phyloP scores from a whole-genome alignment of 30 jellyfish, hydroid and myxozoan species.

The Cassiopea andromeda region DNA sequence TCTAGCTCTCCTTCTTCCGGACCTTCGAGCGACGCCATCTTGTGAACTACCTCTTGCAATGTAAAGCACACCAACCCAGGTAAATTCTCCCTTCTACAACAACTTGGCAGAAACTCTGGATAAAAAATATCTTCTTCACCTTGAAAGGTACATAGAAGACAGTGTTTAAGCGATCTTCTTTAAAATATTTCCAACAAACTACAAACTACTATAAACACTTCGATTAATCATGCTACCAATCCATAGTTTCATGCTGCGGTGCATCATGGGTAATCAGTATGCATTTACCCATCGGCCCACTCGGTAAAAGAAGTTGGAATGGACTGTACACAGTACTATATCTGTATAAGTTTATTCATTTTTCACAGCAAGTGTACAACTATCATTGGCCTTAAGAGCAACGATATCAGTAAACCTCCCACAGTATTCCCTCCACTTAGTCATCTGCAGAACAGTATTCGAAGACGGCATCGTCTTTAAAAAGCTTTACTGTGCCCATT shows the following conservation, averaged over 20 bases:
- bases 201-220: not conserved
- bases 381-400: too few relatives aligned
- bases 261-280: not conserved
- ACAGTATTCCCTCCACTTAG: too few relatives aligned
- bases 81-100: not conserved
- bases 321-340: too few relatives aligned
- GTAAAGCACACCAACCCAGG: not conserved
- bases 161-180: not conserved
- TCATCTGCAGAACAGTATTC: too few relatives aligned
- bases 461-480: too few relatives aligned
- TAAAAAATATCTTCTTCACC: not conserved
- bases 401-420: too few relatives aligned
- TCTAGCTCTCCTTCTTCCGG: constrained; percentile 82
- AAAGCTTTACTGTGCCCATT: too few relatives aligned
- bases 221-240: not conserved
- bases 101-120: not conserved
- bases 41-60: not conserved
- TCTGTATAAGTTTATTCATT: too few relatives aligned
- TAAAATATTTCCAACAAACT: too few relatives aligned
- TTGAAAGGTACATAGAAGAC: not conserved
- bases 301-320: too few relatives aligned
- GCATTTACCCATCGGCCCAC: not conserved
- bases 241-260: not conserved
- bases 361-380: too few relatives aligned
- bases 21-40: constrained; percentile 69